Base-by-base conservation (phyloP, 2,797 vertebrate species). In the Chlorospingus flavigularis region DNA sequence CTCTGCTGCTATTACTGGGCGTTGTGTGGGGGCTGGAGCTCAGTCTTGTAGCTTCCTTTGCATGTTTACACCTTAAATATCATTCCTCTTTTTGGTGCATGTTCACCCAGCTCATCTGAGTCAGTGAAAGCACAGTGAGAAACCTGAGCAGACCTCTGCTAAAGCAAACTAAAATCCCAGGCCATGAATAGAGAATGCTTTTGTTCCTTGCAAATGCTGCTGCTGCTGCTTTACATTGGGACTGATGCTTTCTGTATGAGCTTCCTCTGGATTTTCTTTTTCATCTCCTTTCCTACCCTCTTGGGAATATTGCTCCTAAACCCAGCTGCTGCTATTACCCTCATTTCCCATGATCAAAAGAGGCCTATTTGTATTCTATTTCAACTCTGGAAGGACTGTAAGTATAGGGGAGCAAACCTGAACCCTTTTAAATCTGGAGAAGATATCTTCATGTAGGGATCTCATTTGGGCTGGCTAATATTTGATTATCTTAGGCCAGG, bases 111-210 rank as follows among this genome's bases (percentile, higher is more conserved):
- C 81, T 94, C 54, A 25, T 84, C 51, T 75, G 63, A 86, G 51
- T 78, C 81, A 81, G 31, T 45, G 70, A 67, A 91, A 94, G 7
- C 58, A 50, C 28, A 45, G 58, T 90, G 67, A 88, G 71, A 86
- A 92, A 73, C 31, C 7, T 26, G 71, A 73, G 5, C 40, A 58
- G 67, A 79, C 28, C 18, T 91, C 70, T 91, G 58, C 45, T 72
- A 75, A 92, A 86, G 54, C 40, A 72, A 84, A 60, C 20, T 77
- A 63, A 91, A 94, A 81, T 95, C 81, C 60, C 35, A 82, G 74
- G 31, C 62, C 58, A 65, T 68, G 77, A 94, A 61, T 58, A 84
- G 73, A 66, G 86, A 88, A 76, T 81, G 47, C 20, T 81, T 88
- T 75, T 81, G n/a, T 75, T 82, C 50, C 58, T 80, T 79, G 62